phyloP scores from a whole-genome alignment of 2,113 vertebrate species.

The Gadus macrocephalus region DNA sequence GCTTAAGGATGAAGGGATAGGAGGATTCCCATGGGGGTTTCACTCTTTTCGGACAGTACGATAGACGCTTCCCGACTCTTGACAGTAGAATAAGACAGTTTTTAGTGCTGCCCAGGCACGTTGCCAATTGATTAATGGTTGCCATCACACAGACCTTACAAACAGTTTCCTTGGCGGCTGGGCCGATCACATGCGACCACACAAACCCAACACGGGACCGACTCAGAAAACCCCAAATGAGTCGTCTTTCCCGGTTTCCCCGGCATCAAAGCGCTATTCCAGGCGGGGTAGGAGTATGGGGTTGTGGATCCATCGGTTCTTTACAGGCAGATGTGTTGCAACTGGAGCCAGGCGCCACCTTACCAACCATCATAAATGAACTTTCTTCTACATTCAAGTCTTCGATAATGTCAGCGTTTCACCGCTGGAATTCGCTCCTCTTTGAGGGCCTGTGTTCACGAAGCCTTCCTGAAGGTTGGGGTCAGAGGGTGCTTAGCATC shows the following conservation, averaged over 20 bases:
- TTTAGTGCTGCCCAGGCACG: not conserved
- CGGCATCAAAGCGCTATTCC: slow-evolving; percentile 22
- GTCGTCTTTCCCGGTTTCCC: not conserved
- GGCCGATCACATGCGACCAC: not conserved
- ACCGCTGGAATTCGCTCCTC: too few species aligned
- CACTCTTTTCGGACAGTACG: too few species aligned
- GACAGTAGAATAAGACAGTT: not conserved
- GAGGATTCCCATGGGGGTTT: not conserved
- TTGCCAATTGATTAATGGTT: not conserved
- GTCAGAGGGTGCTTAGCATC: too few species aligned
- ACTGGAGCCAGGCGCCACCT: slow-evolving; percentile 1
- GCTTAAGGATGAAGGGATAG: not conserved
- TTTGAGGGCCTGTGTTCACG: too few species aligned
- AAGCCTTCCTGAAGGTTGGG: too few species aligned
- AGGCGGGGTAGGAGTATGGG: not conserved
- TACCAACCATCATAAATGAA: slow-evolving; percentile 10
- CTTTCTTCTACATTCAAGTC: slow-evolving; percentile 1
- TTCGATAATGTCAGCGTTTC: slow-evolving; percentile 13
- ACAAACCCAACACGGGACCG: not conserved
- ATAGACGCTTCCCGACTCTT: too few species aligned
- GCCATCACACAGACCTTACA: not conserved
- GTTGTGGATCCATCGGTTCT: slow-evolving; percentile 12
- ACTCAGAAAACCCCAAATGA: too few species aligned
- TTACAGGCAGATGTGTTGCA: slow-evolving; percentile 20
- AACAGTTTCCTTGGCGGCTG: not conserved